phyloP scores from a whole-genome alignment of 2,113 vertebrate species.

The Clupea harengus region DNA sequence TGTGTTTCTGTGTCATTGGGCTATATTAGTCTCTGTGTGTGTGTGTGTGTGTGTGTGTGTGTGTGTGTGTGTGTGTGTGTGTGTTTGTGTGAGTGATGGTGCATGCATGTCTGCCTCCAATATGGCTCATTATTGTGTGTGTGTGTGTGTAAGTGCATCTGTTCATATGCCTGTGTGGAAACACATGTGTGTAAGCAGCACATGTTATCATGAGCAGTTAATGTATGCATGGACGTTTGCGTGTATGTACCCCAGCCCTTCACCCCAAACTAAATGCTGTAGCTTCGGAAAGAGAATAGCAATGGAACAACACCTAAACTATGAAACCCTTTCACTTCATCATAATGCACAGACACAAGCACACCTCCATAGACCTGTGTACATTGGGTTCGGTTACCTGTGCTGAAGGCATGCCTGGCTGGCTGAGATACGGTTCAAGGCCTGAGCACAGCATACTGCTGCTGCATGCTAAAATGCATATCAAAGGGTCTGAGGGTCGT shows the following conservation, averaged over 20 bases:
- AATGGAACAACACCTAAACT: too few species aligned
- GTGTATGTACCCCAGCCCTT: neutral
- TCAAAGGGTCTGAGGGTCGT: neutral
- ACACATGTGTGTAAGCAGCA: neutral
- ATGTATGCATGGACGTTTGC: neutral
- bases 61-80: neutral
- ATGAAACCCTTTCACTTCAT: neutral
- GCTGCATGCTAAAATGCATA: neutral
- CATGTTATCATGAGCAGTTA: neutral
- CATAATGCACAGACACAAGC: neutral
- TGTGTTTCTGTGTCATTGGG: neutral
- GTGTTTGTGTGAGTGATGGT: neutral
- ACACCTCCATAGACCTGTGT: neutral
- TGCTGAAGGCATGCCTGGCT: neutral
- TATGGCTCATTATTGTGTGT: neutral
- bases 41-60: neutral
- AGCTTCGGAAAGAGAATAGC: too few species aligned
- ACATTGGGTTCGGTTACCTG: neutral
- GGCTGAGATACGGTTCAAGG: too few species aligned
- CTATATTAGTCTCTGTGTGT: neutral
- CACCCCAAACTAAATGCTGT: too few species aligned
- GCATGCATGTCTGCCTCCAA: neutral
- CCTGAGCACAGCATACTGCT: neutral
- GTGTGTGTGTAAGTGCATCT: slow-evolving; percentile 6
- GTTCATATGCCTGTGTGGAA: neutral